A percentile compares a stretch with the other conserved stretches of the same genome.
phyloP scores from a whole-genome alignment of 1,140 invertebrate genomes.

The Rhynchophorus ferrugineus region DNA sequence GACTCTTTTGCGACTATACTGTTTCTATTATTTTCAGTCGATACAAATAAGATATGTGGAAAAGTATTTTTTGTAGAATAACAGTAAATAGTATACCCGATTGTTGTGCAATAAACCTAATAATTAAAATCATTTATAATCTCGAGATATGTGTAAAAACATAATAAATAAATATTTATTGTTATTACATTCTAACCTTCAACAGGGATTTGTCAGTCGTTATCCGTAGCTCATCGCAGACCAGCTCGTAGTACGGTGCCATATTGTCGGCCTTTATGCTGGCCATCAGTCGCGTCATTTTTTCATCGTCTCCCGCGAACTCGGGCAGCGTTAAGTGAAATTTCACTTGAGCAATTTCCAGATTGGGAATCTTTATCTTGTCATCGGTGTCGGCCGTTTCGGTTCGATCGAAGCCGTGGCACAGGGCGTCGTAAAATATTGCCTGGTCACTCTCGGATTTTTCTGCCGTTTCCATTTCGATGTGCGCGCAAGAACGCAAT shows the following conservation, averaged over 20 bases:
- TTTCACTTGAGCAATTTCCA: constrained; percentile 51
- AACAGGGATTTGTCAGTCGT: constrained; percentile 52
- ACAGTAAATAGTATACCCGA: too few species aligned
- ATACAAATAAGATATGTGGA: too few species aligned
- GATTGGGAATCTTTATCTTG: constrained; percentile 20
- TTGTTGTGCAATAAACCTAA: too few species aligned
- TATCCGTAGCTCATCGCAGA: constrained; percentile 74
- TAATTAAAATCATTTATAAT: too few species aligned
- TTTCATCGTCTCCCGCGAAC: constrained; percentile 49
- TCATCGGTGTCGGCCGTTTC: background rate
- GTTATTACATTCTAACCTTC: too few species aligned
- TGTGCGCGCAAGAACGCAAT: background rate
- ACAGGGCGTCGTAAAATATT: constrained; percentile 19
- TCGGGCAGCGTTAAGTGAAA: constrained; percentile 68
- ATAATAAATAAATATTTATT: too few species aligned
- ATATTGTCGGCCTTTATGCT: constrained; percentile 78
- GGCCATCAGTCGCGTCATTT: constrained; percentile 61
- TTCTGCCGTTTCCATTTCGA: constrained; percentile 9
- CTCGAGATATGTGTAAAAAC: too few species aligned
- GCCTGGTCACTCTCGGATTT: constrained; percentile 17
- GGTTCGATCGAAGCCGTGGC: constrained; percentile 1
- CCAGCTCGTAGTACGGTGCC: constrained; percentile 92
- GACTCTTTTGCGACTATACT: too few species aligned
- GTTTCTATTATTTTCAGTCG: too few species aligned
- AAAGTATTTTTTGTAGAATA: too few species aligned